These are phyloP conservation scores for Vesta saturnalis DNA, from an alignment of 2,888 invertebrate genomes.

Conservation along the genomic window DNA sequence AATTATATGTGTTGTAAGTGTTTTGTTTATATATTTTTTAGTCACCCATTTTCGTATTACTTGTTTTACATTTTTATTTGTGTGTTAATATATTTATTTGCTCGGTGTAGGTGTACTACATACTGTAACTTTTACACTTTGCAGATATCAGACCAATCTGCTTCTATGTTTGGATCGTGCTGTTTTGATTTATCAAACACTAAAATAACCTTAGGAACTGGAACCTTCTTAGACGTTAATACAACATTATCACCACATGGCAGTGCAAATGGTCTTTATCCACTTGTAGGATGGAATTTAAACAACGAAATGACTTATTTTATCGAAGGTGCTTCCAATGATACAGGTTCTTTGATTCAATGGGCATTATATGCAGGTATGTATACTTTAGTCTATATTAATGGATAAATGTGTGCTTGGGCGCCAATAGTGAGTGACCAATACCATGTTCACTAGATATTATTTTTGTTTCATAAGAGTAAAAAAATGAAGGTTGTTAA, in stretches of 20 bases:
- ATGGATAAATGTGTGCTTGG: no score
- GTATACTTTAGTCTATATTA: not conserved
- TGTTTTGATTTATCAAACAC: slow-evolving; percentile 78
- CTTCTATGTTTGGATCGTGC: slow-evolving; percentile 88
- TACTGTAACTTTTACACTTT: no score
- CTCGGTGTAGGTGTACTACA: slow-evolving; percentile 2
- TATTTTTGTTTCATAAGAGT: no score
- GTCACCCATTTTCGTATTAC: no score
- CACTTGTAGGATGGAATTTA: slow-evolving; percentile 88
- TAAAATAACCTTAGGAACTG: slow-evolving; percentile 92
- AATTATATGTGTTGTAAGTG: slow-evolving; percentile 79
- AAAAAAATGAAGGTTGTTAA: no score
- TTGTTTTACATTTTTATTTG: not conserved
- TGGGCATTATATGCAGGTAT: slow-evolving; percentile 84
- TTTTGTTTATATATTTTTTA: no score
- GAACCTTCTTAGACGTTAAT: slow-evolving; percentile 88
- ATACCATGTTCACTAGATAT: no score
- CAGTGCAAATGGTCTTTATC: slow-evolving; percentile 87
- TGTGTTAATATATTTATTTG: not conserved
- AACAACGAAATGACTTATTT: slow-evolving; percentile 74
- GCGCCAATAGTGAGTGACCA: no score
- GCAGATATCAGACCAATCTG: slow-evolving; percentile 91
- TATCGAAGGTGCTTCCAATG: slow-evolving; percentile 87
- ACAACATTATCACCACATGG: slow-evolving; percentile 81
- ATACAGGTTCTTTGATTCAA: slow-evolving; percentile 86